Evolutionary conservation across 2,113 vertebrate species (phyloP).

Genomic region (Arizona elegans): DNA sequence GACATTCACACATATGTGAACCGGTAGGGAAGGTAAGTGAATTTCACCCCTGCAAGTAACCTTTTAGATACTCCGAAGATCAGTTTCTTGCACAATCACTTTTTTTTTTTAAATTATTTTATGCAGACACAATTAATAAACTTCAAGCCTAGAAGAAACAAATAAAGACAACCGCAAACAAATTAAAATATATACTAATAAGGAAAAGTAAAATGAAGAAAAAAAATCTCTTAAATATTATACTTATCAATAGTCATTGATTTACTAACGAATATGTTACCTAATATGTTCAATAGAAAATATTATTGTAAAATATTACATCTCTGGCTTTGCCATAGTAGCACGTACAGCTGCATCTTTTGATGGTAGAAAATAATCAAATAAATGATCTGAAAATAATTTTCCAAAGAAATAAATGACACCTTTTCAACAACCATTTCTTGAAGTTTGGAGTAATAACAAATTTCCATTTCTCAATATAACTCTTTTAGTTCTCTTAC

Average conservation of each 20-base stretch:
- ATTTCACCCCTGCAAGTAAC: background rate
- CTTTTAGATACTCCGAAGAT: background rate
- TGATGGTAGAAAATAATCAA: background rate
- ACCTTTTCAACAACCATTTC: background rate
- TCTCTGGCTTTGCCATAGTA: background rate
- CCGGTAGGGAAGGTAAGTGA: no score
- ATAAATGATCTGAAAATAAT: background rate
- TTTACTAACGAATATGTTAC: background rate
- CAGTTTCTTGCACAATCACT: background rate
- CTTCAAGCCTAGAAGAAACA: background rate
- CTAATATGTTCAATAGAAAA: background rate
- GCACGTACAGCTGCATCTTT: background rate
- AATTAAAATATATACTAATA: background rate
- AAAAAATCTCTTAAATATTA: background rate
- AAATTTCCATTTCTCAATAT: background rate
- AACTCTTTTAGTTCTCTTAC: background rate
- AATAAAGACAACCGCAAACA: background rate
- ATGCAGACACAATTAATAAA: background rate
- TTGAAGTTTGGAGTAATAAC: background rate
- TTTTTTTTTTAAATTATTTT: background rate
- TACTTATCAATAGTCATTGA: background rate
- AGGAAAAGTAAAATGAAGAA: background rate
- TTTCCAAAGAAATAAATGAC: background rate
- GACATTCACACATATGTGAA: no score
- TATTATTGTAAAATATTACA: background rate